phyloP scores from a whole-genome alignment of 2,113 vertebrate species.

The Terrapene triunguis region DNA sequence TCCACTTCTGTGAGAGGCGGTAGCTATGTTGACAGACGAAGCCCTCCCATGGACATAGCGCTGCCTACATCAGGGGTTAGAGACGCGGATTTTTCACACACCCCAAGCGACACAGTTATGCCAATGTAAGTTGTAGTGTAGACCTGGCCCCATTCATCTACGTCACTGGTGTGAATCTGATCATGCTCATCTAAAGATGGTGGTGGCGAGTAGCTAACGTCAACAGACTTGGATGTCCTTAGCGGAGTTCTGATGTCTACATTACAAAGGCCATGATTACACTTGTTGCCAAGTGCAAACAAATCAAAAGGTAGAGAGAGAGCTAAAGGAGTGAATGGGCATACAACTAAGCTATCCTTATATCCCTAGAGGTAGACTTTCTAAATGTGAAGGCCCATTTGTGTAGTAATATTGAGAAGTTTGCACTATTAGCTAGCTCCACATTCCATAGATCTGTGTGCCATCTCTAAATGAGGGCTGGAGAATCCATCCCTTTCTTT shows the following conservation, averaged over 20 bases:
- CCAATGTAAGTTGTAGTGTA: not conserved
- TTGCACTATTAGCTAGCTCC: not conserved
- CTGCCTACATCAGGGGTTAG: not conserved
- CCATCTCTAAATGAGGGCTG: not conserved
- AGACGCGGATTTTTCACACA: not conserved
- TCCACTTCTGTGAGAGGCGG: not conserved
- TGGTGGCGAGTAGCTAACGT: not conserved
- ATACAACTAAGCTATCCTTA: rapidly evolving
- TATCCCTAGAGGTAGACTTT: rapidly evolving
- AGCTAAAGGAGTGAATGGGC: rapidly evolving
- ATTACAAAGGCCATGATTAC: rapidly evolving
- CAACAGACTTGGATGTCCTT: not conserved
- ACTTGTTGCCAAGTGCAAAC: rapidly evolving
- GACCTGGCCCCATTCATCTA: not conserved
- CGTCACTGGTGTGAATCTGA: not conserved
- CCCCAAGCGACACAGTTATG: not conserved
- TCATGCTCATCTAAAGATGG: not conserved
- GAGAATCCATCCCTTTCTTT: rapidly evolving
- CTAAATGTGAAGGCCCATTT: not conserved
- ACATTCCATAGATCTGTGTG: not conserved
- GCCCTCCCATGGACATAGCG: too few relatives aligned
- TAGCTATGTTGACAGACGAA: not conserved
- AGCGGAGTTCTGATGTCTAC: too few relatives aligned
- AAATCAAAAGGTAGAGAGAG: not conserved
- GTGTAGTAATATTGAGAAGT: not conserved